Conservation (phyloP, 1,140 invertebrate species). For the Drosophila parabipectinata region DNA sequence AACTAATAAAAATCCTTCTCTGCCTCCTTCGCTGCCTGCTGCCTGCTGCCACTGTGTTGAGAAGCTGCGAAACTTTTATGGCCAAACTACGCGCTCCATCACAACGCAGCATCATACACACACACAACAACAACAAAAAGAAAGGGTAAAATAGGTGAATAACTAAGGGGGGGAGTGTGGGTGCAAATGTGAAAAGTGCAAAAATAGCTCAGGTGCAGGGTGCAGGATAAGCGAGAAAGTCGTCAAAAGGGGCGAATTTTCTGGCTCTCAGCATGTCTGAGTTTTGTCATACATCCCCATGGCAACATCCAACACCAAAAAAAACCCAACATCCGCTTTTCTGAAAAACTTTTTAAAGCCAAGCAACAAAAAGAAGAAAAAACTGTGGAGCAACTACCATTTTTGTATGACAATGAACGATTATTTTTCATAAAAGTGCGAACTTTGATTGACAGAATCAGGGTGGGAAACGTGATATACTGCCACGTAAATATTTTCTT, state of each 20-base stretch:
- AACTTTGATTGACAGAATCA: slow-evolving; percentile 42
- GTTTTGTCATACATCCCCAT: slow-evolving; percentile 38
- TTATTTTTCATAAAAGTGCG: slow-evolving; percentile 47
- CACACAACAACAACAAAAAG: background rate
- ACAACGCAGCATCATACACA: slow-evolving; percentile 39
- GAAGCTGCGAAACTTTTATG: slow-evolving; percentile 78
- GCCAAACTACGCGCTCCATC: slow-evolving; percentile 71
- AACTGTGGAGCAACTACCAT: slow-evolving; percentile 24
- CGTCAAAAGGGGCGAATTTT: slow-evolving; percentile 57
- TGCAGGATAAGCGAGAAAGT: slow-evolving; percentile 62
- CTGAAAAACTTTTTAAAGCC: slow-evolving; percentile 52
- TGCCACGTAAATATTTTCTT: slow-evolving; percentile 21
- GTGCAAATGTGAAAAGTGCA: slow-evolving; percentile 79
- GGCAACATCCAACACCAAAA: background rate
- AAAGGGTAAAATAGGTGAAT: slow-evolving; percentile 32
- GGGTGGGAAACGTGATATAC: slow-evolving; percentile 10
- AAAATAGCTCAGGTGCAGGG: slow-evolving; percentile 76
- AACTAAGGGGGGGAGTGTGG: slow-evolving; percentile 2
- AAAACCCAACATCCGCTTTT: slow-evolving; percentile 14
- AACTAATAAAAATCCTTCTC: slow-evolving; percentile 73
- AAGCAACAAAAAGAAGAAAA: slow-evolving; percentile 4
- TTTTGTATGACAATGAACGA: slow-evolving; percentile 42
- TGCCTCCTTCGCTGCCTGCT: background rate
- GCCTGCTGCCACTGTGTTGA: slow-evolving; percentile 21
- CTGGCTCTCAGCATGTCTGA: slow-evolving; percentile 36